Evolutionary conservation across 2,113 vertebrate species (phyloP).

Genomic region (Albula glossodonta): DNA sequence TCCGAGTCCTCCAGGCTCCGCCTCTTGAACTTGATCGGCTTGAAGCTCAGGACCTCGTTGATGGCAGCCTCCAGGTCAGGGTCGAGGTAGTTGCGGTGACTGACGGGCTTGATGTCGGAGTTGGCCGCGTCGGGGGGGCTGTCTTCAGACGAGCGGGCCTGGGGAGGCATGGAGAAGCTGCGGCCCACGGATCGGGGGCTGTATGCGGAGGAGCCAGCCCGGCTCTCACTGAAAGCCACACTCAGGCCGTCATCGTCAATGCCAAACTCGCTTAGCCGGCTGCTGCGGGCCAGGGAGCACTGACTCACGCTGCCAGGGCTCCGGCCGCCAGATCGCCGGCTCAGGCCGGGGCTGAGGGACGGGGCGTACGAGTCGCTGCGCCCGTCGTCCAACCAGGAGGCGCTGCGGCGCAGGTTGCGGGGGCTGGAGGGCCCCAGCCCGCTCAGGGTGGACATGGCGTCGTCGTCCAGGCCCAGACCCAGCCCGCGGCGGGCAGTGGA

Average conservation of each 20-base stretch:
- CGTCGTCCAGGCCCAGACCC: constrained; percentile 68
- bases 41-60: constrained; percentile 90
- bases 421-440: constrained; percentile 74
- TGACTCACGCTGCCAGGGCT: constrained; percentile 71
- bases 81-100: constrained; percentile 86
- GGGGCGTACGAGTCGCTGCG: constrained; percentile 41
- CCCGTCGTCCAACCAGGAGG: constrained; percentile 64
- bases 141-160: constrained; percentile 59
- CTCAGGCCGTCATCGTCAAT: constrained; percentile 72
- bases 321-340: constrained; percentile 57
- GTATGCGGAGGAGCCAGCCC: constrained; percentile 54
- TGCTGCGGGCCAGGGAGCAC: constrained; percentile 75
- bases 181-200: constrained; percentile 79
- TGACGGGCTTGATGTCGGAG: constrained; percentile 63
- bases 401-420: constrained; percentile 61
- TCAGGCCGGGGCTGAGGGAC: constrained; percentile 66
- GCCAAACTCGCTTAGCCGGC: constrained; percentile 76
- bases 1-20: constrained; percentile 79
- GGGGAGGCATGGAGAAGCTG: constrained; percentile 88
- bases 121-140: constrained; percentile 37
- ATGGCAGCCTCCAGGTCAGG: constrained; percentile 93
- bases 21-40: constrained; percentile 76
- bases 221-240: constrained; percentile 68
- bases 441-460: constrained; percentile 73
- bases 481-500: constrained; percentile 65